phyloP scores from a whole-genome alignment of 1,140 invertebrate species.

The Lycorma delicatula region DNA sequence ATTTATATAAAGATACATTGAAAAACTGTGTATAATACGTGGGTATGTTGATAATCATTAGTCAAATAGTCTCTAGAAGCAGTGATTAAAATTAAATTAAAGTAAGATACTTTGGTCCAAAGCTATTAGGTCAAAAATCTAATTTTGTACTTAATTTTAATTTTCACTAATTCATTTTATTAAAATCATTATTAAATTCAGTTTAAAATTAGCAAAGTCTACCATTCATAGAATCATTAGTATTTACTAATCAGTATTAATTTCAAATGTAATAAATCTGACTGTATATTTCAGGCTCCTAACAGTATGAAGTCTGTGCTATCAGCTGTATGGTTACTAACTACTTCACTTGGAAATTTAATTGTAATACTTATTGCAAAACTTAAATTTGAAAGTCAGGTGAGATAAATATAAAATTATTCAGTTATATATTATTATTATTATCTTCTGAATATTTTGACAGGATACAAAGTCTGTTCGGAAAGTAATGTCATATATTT shows the following conservation, averaged over 20 bases:
- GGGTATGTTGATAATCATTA: too few relatives aligned
- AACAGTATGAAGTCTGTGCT: slow-evolving; percentile 85
- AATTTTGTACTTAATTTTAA: neutral
- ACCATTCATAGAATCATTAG: too few relatives aligned
- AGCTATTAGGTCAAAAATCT: slow-evolving; percentile 27
- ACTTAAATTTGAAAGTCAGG: slow-evolving; percentile 41
- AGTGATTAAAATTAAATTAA: too few relatives aligned
- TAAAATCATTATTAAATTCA: neutral
- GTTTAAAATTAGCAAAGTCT: neutral
- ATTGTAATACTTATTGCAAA: slow-evolving; percentile 78
- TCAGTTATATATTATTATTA: neutral
- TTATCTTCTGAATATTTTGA: neutral
- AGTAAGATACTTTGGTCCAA: slow-evolving; percentile 38
- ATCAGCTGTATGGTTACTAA: slow-evolving; percentile 81
- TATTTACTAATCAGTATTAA: neutral
- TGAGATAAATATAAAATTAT: slow-evolving; percentile 25
- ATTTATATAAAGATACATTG: too few relatives aligned
- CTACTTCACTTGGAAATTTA: slow-evolving; percentile 83
- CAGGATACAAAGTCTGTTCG: neutral
- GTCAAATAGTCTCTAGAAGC: too few relatives aligned
- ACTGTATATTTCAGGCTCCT: slow-evolving; percentile 74
- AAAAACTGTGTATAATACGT: too few relatives aligned
- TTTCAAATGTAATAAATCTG: slow-evolving; percentile 1
- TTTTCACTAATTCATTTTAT: neutral
- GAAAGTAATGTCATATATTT: neutral